phyloP scores from a whole-genome alignment of 1,140 invertebrate species.

The Globodera rostochiensis region DNA sequence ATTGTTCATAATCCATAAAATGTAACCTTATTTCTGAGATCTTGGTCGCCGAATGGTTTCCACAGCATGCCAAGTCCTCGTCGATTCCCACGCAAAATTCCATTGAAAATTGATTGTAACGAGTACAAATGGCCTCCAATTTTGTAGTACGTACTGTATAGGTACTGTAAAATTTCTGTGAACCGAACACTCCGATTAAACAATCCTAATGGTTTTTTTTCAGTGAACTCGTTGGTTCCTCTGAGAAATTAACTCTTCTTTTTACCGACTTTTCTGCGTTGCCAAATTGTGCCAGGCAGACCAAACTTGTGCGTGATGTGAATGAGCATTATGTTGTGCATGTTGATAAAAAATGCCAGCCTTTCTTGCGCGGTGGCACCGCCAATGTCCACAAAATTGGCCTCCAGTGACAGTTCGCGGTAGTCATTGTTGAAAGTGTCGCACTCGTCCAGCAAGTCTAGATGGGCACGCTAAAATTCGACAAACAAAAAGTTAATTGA shows the following conservation, averaged over 20 bases:
- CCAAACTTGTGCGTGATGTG: slow-evolving; percentile 67
- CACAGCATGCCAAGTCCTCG: slow-evolving; percentile 68
- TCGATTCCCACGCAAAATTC: slow-evolving; percentile 67
- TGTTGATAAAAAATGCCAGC: slow-evolving; percentile 68
- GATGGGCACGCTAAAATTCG: slow-evolving; percentile 39
- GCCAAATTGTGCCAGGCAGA: slow-evolving; percentile 67
- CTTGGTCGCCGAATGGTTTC: slow-evolving; percentile 67
- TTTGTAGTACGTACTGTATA: slow-evolving; percentile 67
- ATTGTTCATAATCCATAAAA: background rate
- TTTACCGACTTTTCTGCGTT: slow-evolving; percentile 66
- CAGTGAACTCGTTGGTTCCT: background rate
- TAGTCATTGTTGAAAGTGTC: slow-evolving; percentile 41
- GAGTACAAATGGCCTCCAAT: slow-evolving; percentile 67
- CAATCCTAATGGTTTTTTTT: background rate
- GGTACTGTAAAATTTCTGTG: slow-evolving; percentile 65
- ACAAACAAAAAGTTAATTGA: background rate
- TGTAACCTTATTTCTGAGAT: slow-evolving; percentile 65
- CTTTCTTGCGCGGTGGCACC: slow-evolving; percentile 65
- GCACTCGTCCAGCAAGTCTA: slow-evolving; percentile 49
- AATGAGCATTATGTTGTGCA: slow-evolving; percentile 68
- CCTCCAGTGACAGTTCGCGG: slow-evolving; percentile 38
- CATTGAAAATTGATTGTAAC: slow-evolving; percentile 69
- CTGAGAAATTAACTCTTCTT: background rate
- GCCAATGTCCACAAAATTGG: slow-evolving; percentile 63
- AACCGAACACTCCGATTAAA: too few species aligned